Conservation (phyloP, 2,797 vertebrate genomes). For the Phoxinus dragarum region DNA sequence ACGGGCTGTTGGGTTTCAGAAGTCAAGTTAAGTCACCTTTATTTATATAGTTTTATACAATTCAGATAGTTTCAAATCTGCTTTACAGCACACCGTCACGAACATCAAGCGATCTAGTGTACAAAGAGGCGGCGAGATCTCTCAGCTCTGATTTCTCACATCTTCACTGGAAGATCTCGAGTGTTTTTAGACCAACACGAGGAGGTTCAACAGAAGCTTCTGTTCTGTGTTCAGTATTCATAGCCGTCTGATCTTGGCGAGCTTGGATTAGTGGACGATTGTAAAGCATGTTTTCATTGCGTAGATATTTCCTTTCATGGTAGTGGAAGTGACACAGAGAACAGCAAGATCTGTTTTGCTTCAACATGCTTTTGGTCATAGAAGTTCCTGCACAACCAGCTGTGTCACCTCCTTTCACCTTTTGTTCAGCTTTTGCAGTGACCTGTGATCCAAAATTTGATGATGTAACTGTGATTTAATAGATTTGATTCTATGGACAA, state of each 20-base stretch:
- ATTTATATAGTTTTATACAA: background rate
- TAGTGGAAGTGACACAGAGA: conserved; percentile 14
- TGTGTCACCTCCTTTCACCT: conserved; percentile 5
- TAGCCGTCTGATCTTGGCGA: background rate
- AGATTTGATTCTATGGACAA: background rate
- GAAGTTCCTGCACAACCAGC: conserved; percentile 11
- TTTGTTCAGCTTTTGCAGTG: background rate
- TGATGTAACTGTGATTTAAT: background rate
- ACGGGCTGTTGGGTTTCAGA: background rate
- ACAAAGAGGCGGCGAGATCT: background rate
- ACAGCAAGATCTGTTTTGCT: conserved; percentile 22
- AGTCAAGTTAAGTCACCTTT: too few relatives aligned
- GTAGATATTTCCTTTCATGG: conserved; percentile 19
- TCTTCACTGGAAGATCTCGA: conserved; percentile 1
- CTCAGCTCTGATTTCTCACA: background rate
- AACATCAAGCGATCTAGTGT: background rate
- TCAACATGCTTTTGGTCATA: background rate
- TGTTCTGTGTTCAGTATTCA: conserved; percentile 14
- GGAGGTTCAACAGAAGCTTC: conserved; percentile 12
- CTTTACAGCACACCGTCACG: background rate
- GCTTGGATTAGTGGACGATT: background rate
- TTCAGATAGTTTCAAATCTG: background rate
- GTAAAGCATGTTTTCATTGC: conserved; percentile 22
- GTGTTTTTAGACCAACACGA: background rate
- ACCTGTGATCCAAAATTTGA: background rate